Evolutionary conservation across 2,888 invertebrate genomes (phyloP), one percentile per base, ranked within the genome.

Genomic region (Parnassius smintheus): DNA sequence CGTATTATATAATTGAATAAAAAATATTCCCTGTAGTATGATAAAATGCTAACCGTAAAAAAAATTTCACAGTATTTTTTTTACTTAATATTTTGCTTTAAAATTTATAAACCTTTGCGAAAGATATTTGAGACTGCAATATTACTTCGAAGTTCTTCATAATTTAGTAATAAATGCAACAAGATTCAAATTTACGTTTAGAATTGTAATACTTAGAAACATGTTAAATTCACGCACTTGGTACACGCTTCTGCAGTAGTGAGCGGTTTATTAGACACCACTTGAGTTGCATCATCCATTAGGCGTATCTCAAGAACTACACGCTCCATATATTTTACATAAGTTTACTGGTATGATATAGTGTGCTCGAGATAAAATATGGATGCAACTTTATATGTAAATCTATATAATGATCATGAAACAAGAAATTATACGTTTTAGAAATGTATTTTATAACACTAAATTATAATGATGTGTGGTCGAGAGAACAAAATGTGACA

Each of bases 221-320:
- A 65, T 69, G 69, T 69, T 64, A 66, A 65, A 68, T 65, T 70
- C 62, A 65, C 62, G 62, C 60, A 56, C 49, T 53, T 60, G 64
- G 46, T 62, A 66, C 61, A 58, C 48, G 56, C 25, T 48, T 56
- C 8, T 25, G 56, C 18, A 54, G 22, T 41, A 46, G 54, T 50
- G 64, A 25, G 65, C 46, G 67, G 65, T 64, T 66, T 70, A 69
- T 70, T 71, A 68, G 66, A 65, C 61, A 13, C 64, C 56, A 45
- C 66, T 59, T 61, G 63, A 61, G 66, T 65, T 69, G 69, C 68
- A 72, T 71, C 70, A 72, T 70, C 67, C 69, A 70, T 64, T 63
- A 65, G 59, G 41, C 61, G 67, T 65, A 60, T 62, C 56, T 56
- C 68, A 53, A 55, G 50, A 61, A 66, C 66, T 66, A n/a, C 13